A percentile compares a stretch with the other conserved stretches of the same genome.
Evolutionary conservation across 2,113 vertebrate species (phyloP).

Genomic region (Colaptes auratus): DNA sequence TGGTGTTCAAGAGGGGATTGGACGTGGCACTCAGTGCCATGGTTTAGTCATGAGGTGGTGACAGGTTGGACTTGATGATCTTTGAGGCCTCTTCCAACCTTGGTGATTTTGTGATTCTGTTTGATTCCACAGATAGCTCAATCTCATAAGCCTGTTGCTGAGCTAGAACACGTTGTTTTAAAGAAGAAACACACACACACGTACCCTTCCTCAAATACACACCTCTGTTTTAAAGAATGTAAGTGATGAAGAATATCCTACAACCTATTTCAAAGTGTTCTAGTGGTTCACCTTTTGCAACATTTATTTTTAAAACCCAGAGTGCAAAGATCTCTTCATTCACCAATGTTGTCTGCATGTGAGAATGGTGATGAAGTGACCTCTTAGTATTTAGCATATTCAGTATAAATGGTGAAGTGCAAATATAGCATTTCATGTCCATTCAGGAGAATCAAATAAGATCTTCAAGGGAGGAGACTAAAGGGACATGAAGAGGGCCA

Average conservation of each 20-base stretch:
- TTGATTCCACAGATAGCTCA: background rate
- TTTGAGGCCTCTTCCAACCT: no score
- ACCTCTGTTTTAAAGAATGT: background rate
- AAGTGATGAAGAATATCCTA: background rate
- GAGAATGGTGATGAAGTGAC: background rate
- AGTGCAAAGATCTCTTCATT: background rate
- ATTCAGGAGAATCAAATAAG: background rate
- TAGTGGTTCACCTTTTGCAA: background rate
- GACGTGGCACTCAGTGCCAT: no score
- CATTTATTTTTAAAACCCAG: background rate
- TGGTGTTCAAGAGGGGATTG: no score
- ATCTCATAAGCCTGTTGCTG: background rate
- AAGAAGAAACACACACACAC: background rate
- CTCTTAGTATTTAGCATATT: background rate
- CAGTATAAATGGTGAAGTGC: background rate
- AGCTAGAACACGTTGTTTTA: background rate
- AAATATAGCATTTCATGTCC: background rate
- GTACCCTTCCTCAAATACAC: background rate
- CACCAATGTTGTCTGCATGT: rapidly evolving
- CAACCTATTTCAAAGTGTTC: background rate
- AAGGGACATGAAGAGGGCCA: background rate
- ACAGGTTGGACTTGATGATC: no score
- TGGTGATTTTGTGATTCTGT: no score
- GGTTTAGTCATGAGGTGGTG: no score
- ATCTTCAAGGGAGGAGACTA: background rate